These are phyloP conservation scores for Propithecus deckenii DNA, from an alignment of 2,797 vertebrate species.

Conservation along the genomic window DNA sequence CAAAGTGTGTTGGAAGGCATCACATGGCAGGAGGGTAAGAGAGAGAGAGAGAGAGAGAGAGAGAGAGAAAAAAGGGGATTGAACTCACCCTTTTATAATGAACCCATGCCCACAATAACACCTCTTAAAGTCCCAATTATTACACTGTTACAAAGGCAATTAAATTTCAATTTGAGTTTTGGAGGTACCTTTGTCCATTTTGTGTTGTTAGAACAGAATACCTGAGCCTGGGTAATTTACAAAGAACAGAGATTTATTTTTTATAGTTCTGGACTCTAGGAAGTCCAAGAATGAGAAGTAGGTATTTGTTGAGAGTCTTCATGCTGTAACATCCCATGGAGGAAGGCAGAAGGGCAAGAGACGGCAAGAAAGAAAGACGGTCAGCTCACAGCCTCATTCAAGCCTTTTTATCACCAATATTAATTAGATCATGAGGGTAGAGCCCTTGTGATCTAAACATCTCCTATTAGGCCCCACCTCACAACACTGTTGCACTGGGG, in stretches of 20 bases:
- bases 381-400: not conserved
- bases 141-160: not conserved
- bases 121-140: not conserved
- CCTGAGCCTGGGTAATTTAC: not conserved
- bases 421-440: not conserved
- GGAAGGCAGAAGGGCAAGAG: not conserved
- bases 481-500: not conserved
- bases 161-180: not conserved
- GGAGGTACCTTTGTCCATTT: not conserved
- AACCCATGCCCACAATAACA: not conserved
- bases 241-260: not conserved
- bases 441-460: not conserved
- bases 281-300: not conserved
- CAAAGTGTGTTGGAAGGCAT: not conserved
- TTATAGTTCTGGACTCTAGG: not conserved
- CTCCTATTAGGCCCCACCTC: not conserved
- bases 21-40: not conserved
- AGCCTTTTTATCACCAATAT: not conserved
- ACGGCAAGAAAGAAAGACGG: not conserved
- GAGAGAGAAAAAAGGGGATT: not conserved
- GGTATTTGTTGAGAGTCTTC: not conserved
- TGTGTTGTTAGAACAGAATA: not conserved
- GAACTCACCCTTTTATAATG: not conserved
- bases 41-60: not conserved
- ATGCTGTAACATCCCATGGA: not conserved